phyloP scores from a whole-genome alignment of 1,140 invertebrate species.

The Dermatophagoides farinae region DNA sequence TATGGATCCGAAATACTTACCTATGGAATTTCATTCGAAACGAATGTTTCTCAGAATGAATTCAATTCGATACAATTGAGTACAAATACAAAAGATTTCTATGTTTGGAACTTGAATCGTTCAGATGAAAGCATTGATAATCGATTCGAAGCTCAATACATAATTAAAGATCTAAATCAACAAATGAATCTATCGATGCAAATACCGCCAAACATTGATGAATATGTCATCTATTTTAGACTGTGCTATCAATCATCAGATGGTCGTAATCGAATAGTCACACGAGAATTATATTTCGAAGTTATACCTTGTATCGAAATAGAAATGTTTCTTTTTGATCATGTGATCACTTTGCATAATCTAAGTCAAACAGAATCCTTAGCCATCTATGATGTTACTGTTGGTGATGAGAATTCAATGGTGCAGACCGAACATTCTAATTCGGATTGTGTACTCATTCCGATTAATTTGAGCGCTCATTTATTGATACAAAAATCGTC shows the following conservation, averaged over 20 bases:
- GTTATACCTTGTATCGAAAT: slow-evolving; percentile 1
- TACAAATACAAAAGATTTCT: not conserved
- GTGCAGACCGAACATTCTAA: not conserved
- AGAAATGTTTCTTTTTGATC: not conserved
- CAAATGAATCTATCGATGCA: not conserved
- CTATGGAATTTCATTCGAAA: not conserved
- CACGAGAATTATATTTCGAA: not conserved
- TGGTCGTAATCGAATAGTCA: not conserved
- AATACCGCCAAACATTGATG: not conserved
- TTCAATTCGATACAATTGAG: not conserved
- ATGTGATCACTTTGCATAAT: not conserved
- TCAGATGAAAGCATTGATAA: not conserved
- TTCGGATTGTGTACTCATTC: not conserved
- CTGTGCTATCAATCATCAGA: not conserved
- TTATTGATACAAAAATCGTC: not conserved
- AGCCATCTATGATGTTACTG: slow-evolving; percentile 2
- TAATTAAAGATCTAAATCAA: too few relatives aligned
- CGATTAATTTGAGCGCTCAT: not conserved
- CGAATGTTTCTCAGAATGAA: not conserved
- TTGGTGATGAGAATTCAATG: not conserved
- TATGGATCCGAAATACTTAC: not conserved
- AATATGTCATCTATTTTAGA: not conserved
- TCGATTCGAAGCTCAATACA: too few relatives aligned
- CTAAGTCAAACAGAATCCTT: not conserved
- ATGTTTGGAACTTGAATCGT: not conserved